These are phyloP conservation scores for Neosilurus mollespiculum DNA, from an alignment of 2,797 vertebrate genomes.

Conservation along the genomic window DNA sequence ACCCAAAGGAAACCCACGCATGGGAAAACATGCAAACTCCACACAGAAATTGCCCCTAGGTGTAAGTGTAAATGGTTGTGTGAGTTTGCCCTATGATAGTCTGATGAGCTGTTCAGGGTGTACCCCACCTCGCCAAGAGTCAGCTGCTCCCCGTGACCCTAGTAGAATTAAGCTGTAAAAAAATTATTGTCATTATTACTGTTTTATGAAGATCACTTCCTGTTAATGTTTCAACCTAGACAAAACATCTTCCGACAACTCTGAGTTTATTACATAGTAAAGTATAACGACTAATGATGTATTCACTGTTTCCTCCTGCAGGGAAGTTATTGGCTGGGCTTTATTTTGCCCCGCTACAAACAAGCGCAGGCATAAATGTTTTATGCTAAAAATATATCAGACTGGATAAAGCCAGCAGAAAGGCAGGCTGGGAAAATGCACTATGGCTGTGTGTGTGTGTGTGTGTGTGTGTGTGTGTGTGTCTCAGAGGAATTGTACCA, in stretches of 20 bases:
- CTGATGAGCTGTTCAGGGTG: no score
- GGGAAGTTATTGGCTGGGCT: not conserved
- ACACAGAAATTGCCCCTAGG: no score
- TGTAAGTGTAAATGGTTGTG: no score
- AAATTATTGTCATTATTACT: not conserved
- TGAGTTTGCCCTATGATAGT: no score
- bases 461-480: no score
- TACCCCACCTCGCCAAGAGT: no score
- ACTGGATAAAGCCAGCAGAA: not conserved
- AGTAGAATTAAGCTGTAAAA: no score
- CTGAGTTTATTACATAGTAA: no score
- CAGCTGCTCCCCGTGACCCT: no score
- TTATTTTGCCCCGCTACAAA: slow-evolving; percentile 9
- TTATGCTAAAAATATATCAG: not conserved
- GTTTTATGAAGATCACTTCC: not conserved
- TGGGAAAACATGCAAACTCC: no score
- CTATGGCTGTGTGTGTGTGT: not conserved
- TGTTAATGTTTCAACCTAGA: not conserved
- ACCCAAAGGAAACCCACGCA: no score
- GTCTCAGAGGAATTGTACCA: not conserved
- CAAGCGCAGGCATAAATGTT: slow-evolving; percentile 2
- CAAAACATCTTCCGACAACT: not conserved
- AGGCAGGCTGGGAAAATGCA: not conserved
- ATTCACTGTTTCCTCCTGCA: not conserved
- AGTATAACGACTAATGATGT: not conserved